Percentiles rank a stretch among this genome's conserved stretches.
Conservation (phyloP, 1,140 invertebrate genomes). For the Rhopalosiphum maidis region DNA sequence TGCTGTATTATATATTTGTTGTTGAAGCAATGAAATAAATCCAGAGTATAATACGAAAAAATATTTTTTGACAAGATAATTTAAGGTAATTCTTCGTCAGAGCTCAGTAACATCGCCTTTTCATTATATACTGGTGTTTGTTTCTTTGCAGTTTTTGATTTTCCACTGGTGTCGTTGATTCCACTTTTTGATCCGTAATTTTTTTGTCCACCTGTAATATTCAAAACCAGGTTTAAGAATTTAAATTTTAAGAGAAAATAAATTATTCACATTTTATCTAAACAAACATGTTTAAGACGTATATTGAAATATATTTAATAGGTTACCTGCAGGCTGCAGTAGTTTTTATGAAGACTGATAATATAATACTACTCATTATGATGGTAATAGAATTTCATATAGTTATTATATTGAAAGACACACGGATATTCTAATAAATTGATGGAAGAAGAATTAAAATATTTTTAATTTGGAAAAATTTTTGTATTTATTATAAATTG, state of each 20-base stretch:
- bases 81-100: conserved; percentile 96
- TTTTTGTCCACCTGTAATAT: conserved; percentile 18
- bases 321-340: neutral
- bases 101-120: conserved; percentile 94
- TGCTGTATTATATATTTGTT: neutral
- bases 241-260: neutral
- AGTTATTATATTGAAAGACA: neutral
- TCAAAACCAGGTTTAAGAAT: neutral
- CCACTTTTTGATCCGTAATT: conserved; percentile 44
- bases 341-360: neutral
- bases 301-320: neutral
- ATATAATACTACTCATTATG: neutral
- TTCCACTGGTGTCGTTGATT: conserved; percentile 60
- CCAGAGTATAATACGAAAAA: neutral
- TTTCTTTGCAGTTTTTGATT: conserved; percentile 68
- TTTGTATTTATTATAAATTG: neutral
- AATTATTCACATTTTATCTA: neutral
- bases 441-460: neutral
- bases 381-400: neutral
- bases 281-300: neutral
- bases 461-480: neutral
- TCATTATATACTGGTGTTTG: conserved; percentile 88
- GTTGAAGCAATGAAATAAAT: conserved; percentile 13
- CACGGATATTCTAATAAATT: neutral
- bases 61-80: neutral